Evolutionary conservation across 1,140 invertebrate species (phyloP), one percentile per base, ranked within the genome.

Genomic region (Propsilocerus akamusi): DNA sequence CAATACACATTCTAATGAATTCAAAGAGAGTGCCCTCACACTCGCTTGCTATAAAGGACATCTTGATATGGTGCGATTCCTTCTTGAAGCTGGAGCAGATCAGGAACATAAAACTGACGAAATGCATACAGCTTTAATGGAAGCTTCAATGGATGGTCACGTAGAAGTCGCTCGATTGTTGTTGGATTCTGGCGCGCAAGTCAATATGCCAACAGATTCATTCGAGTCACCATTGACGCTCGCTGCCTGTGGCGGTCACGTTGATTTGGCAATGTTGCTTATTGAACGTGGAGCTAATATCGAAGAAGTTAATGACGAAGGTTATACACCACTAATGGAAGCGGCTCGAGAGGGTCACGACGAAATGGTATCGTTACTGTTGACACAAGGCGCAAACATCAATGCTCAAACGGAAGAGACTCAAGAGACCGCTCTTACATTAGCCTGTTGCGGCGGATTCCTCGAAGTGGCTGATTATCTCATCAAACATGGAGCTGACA

Each of bases 271-370:
- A 1, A 84, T 89, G 72, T 70, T 99, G 49, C 69, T 99, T 26
- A 83, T 99, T 51, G 94, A 98, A 63, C 74, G 93, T 51, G 95
- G 94, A 52, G 96, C 96, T 17, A 97, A 99, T 65, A 93, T 99
- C 55, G 96, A 99, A 68, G 96, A 99, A 72, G 94, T 89, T 24
- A 99, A 99, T 68, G 95, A 99, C 66, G 96, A 99, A 71, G 94
- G 95, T n/a, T 98, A 98, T 67, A 98, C 95, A 6, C 94, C 95
- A n/a, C 69, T 99, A 30, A 96, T 95, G 91, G 96, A 99, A 73
- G 95, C 94, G 49, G 90, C 93, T 0, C 72, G 96, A 12, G 96
- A 99, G 70, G 96, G 96, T 20, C 95, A 99, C 66, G 89, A 97
- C 65, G 91, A 96, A 66, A 97, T 98, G 89, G 94, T 98, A 10